Evolutionary conservation across 2,113 vertebrate genomes (phyloP), one percentile per base, ranked within the genome.

Genomic region (Percopsis transmontana): DNA sequence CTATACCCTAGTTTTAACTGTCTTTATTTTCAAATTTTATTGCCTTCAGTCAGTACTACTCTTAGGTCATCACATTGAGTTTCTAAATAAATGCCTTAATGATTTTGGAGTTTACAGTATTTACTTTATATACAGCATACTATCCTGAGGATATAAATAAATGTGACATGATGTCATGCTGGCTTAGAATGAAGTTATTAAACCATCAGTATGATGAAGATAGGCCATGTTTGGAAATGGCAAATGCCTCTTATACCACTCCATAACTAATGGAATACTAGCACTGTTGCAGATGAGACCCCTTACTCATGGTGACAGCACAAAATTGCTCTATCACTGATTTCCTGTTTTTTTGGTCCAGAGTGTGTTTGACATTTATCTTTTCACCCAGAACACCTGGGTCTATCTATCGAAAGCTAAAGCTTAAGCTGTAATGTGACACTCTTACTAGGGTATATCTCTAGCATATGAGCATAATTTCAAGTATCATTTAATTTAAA

Each of bases 191-290:
- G 11, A 15, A 59, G 23, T 58, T 41, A 59, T 21, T 18, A 23
- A 44, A 59, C 42, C 18, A 40, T 19, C 38, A 41, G 14, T 21
- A 3, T 15, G 20, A 48, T 48, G 6, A 48, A 48, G 48, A 51
- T 20, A 53, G 12, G 20, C 51, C 6, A 3, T 44, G 19, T 14
- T 20, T 24, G 55, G 16, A 44, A 41, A 59, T 42, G 19, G 41
- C 10, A 38, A 19, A 19, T 18, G 20, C 40, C 21, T 21, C 13
- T 44, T 14, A 44, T 8, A 11, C 19, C 57, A 21, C 21, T 42
- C 57, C 18, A 23, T 18, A 59, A 44, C 40, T 42, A 59, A 59
- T 59, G 21, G 19, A 39, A 44, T 59, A 23, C 33, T 18, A 19
- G 27, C 55, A 13, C 38, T 53, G 20, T 19, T 11, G 23, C 20